Percentiles rank a stretch among this genome's conserved stretches.
phyloP scores from a whole-genome alignment of 1,140 invertebrate genomes.

The Nixonia krombeini region DNA sequence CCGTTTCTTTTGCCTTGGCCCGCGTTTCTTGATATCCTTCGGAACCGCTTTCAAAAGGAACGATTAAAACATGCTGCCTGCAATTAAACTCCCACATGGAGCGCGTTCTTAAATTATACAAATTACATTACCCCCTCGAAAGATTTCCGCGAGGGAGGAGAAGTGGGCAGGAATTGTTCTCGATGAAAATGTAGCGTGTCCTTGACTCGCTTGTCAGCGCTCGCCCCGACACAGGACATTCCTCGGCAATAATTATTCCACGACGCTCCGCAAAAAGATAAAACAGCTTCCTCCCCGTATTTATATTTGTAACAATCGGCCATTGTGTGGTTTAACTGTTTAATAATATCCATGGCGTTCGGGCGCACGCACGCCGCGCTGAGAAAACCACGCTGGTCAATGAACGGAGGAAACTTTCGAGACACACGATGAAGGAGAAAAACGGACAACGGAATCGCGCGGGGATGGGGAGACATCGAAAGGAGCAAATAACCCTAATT shows the following conservation, averaged over 20 bases:
- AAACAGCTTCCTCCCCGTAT: slow-evolving; percentile 16
- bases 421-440: slow-evolving; percentile 40
- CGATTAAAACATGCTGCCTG: too few relatives aligned
- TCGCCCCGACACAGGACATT: slow-evolving; percentile 30
- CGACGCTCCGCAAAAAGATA: slow-evolving; percentile 23
- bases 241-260: slow-evolving; percentile 28
- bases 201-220: slow-evolving; percentile 24
- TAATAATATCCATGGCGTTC: slow-evolving; percentile 42
- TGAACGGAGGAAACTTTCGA: slow-evolving; percentile 30
- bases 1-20: too few relatives aligned
- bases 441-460: slow-evolving; percentile 15
- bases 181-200: slow-evolving; percentile 28
- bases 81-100: slow-evolving; percentile 1
- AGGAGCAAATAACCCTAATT: slow-evolving; percentile 66
- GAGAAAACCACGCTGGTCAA: slow-evolving; percentile 41
- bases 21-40: too few relatives aligned
- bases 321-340: slow-evolving; percentile 37
- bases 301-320: slow-evolving; percentile 38
- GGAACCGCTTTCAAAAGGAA: too few relatives aligned
- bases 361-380: slow-evolving; percentile 13
- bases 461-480: slow-evolving; percentile 34
- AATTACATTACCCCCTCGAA: slow-evolving; percentile 38
- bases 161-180: slow-evolving; percentile 35
- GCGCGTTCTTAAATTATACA: slow-evolving; percentile 19
- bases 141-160: slow-evolving; percentile 9